These are phyloP conservation scores for Bucco capensis DNA, from an alignment of 2,113 vertebrate genomes.

Conservation along the genomic window DNA sequence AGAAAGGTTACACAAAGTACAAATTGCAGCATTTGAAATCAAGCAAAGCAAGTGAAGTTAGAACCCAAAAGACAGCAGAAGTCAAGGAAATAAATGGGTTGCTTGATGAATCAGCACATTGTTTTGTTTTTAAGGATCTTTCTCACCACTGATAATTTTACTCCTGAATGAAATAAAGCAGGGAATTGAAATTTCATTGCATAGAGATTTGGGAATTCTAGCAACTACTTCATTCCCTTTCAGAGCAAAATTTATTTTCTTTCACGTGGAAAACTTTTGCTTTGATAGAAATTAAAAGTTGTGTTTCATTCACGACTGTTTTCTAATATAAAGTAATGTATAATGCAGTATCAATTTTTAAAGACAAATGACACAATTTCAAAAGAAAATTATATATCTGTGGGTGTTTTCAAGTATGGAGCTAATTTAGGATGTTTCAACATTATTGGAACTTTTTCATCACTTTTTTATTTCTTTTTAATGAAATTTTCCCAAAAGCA, in stretches of 20 bases:
- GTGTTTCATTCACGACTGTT: background rate
- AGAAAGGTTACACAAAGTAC: background rate
- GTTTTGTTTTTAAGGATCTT: background rate
- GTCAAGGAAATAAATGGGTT: background rate
- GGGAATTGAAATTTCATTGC: background rate
- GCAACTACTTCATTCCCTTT: background rate
- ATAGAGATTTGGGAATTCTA: background rate
- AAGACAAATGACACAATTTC: background rate
- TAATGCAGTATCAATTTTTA: background rate
- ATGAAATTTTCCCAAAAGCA: conserved; percentile 47
- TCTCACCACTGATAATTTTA: background rate
- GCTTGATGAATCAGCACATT: background rate
- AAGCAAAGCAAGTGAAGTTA: background rate
- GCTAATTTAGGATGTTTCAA: background rate
- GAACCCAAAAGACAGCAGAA: background rate
- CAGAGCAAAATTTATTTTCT: background rate
- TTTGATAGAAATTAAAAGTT: background rate
- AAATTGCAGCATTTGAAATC: background rate
- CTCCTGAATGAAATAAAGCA: background rate
- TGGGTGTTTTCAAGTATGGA: background rate
- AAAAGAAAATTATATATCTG: background rate
- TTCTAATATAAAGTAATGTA: background rate
- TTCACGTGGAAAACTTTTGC: background rate
- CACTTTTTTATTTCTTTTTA: background rate
- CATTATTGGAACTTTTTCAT: conserved; percentile 33